Conservation (phyloP, 2,888 invertebrate genomes). For the Xylota segnis region DNA sequence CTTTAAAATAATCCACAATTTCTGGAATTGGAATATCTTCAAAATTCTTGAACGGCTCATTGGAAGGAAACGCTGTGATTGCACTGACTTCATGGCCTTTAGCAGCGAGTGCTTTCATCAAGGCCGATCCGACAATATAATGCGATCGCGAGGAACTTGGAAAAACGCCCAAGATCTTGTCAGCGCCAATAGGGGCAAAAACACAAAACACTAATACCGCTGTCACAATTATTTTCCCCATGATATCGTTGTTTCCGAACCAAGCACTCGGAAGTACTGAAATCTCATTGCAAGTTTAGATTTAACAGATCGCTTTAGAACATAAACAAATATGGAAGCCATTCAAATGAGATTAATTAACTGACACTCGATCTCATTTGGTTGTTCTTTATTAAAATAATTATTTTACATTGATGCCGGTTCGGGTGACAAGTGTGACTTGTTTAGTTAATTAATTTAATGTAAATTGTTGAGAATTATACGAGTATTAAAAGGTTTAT, state of each 20-base stretch:
- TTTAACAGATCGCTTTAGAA: not conserved
- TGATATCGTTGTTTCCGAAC: constrained; percentile 17
- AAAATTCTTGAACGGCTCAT: constrained; percentile 26
- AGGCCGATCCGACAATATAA: constrained; percentile 41
- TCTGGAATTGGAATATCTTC: constrained; percentile 52
- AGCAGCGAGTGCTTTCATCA: constrained; percentile 41
- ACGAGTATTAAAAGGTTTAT: too few species aligned
- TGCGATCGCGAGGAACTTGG: constrained; percentile 52
- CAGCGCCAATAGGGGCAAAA: not conserved
- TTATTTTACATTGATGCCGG: not conserved
- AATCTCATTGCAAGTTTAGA: not conserved
- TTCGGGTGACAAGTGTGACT: not conserved
- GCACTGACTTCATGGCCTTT: constrained; percentile 55
- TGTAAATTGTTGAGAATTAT: too few species aligned
- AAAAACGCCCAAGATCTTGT: constrained; percentile 58
- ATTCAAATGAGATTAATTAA: not conserved
- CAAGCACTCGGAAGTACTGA: constrained; percentile 20
- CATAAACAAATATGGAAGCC: not conserved
- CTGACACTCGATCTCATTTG: constrained; percentile 8
- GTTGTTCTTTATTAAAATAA: not conserved
- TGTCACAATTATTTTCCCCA: constrained; percentile 12
- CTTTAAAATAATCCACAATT: constrained; percentile 44
- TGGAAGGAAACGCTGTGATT: constrained; percentile 34
- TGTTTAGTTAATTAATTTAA: too few species aligned
- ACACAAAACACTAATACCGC: constrained; percentile 5